Evolutionary conservation across 2,797 vertebrate species (phyloP).

Genomic region (Rallus crepitans): DNA sequence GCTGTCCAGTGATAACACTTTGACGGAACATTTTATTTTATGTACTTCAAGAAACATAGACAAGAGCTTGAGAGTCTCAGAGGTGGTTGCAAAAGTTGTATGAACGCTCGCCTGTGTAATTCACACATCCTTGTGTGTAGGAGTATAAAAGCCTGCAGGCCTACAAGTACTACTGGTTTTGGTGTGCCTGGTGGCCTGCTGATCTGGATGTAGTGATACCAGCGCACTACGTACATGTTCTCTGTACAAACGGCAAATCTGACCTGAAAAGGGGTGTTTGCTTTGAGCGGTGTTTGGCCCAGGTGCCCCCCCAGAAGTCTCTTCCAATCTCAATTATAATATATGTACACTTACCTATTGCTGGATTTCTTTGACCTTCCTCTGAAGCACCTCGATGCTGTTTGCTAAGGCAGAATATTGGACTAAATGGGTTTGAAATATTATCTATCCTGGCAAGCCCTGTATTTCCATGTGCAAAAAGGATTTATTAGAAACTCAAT

Average conservation of each 20-base stretch:
- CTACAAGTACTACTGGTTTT: background rate
- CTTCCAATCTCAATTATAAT: background rate
- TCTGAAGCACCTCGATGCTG: background rate
- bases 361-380: background rate
- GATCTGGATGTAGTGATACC: no score
- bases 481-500: slow-evolving; percentile 64
- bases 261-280: background rate
- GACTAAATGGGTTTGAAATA: slow-evolving; percentile 48
- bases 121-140: background rate
- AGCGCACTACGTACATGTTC: rapidly evolving
- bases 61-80: background rate
- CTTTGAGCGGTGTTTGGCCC: background rate
- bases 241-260: background rate
- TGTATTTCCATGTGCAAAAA: slow-evolving; percentile 57
- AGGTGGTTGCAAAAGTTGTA: background rate
- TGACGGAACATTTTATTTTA: background rate
- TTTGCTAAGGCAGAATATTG: slow-evolving; percentile 5
- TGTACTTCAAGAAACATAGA: background rate
- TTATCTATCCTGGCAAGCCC: slow-evolving; percentile 38
- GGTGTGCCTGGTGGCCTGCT: background rate
- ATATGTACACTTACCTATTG: background rate
- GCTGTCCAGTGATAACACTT: rapidly evolving
- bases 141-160: rapidly evolving
- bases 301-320: background rate
- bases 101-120: rapidly evolving